Conservation (phyloP, 1,140 invertebrate genomes). For the Achatina immaculata region DNA sequence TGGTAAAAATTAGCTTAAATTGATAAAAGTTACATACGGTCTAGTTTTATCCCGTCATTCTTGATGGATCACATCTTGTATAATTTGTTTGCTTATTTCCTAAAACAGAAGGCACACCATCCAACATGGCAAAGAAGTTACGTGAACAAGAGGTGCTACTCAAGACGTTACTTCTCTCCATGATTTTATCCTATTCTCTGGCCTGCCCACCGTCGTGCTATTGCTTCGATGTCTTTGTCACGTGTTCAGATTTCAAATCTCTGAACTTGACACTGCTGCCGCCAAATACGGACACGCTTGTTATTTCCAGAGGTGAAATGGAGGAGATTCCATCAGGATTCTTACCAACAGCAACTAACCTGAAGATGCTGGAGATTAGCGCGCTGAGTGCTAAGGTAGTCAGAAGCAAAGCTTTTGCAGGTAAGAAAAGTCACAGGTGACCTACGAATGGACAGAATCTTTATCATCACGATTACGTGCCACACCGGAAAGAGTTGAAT, state of each 20-base stretch:
- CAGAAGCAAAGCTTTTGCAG: conserved; percentile 25
- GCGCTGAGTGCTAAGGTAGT: background rate
- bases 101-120: too few species aligned
- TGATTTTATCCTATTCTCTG: background rate
- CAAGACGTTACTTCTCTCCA: background rate
- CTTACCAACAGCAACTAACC: conserved; percentile 1
- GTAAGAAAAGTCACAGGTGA: conserved; percentile 10
- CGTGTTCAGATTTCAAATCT: conserved; percentile 31
- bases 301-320: conserved; percentile 23
- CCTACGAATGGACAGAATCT: too few species aligned
- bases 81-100: too few species aligned
- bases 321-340: conserved; percentile 28
- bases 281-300: conserved; percentile 13
- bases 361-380: conserved; percentile 26
- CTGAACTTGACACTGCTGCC: conserved; percentile 17
- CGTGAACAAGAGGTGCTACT: too few species aligned
- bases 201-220: conserved; percentile 19
- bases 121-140: too few species aligned
- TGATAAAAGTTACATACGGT: too few species aligned
- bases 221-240: conserved; percentile 27
- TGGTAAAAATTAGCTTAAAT: too few species aligned
- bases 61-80: too few species aligned
- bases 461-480: too few species aligned
- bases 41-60: too few species aligned
- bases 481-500: too few species aligned